These are phyloP conservation scores for Buphagus erythrorhynchus DNA, from an alignment of 2,797 vertebrate genomes.

Conservation along the genomic window DNA sequence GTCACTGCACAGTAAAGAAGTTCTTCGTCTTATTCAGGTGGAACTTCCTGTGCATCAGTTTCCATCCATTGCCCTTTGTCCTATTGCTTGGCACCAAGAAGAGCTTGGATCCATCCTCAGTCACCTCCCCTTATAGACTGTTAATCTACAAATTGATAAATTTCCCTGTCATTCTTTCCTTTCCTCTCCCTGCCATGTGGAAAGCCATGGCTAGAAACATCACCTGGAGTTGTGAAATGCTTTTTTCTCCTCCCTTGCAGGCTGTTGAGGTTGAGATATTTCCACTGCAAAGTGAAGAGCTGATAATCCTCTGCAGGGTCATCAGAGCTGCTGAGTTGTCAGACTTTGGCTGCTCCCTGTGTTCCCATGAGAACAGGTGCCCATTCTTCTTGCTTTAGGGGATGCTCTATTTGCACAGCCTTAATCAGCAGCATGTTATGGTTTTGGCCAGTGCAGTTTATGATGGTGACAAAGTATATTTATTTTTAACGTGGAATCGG, in stretches of 20 bases:
- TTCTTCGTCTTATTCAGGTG: neutral
- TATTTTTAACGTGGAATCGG: neutral
- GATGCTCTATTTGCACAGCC: slow-evolving; percentile 14
- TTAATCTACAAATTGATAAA: neutral
- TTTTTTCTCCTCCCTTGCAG: neutral
- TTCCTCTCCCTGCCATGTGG: neutral
- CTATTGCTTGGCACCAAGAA: neutral
- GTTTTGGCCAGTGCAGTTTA: slow-evolving; percentile 5
- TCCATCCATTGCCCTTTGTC: neutral
- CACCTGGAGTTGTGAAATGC: neutral
- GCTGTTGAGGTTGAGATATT: neutral
- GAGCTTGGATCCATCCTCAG: neutral
- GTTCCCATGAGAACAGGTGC: neutral
- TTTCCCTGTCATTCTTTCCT: neutral
- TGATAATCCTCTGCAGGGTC: neutral
- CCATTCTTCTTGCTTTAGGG: neutral
- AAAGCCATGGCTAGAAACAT: neutral
- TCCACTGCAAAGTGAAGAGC: neutral
- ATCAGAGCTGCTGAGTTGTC: neutral
- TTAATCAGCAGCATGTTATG: neutral
- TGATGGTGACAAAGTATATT: slow-evolving; percentile 33
- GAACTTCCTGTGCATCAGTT: neutral
- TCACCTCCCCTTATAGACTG: neutral
- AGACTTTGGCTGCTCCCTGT: neutral
- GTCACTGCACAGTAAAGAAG: neutral